A percentile compares a stretch with the other conserved stretches of the same genome.
Conservation (phyloP, 2,888 invertebrate genomes). For the Baronia brevicornis region DNA sequence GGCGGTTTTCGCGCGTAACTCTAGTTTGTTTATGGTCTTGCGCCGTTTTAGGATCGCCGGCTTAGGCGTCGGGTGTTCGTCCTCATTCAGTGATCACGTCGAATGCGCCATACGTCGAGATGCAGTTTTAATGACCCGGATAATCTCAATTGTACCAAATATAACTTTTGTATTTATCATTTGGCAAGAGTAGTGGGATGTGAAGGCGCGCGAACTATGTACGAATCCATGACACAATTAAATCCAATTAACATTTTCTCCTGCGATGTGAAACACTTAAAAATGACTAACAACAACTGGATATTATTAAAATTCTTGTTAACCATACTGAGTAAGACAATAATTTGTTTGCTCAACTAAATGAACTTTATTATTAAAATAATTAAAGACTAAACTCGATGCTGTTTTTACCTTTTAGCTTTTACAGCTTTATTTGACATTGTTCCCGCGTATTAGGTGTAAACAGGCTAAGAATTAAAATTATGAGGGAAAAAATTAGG, state of each 20-base stretch:
- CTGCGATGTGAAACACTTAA: slow-evolving; percentile 31
- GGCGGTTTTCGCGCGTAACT: slow-evolving; percentile 64
- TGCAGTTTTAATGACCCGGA: slow-evolving; percentile 63
- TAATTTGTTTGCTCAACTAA: too few relatives aligned
- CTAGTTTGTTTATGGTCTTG: slow-evolving; percentile 63
- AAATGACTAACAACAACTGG: slow-evolving; percentile 31
- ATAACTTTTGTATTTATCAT: slow-evolving; percentile 68
- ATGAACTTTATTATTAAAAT: too few relatives aligned
- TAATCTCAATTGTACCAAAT: slow-evolving; percentile 73
- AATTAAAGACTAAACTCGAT: too few relatives aligned
- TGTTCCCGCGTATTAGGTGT: too few relatives aligned
- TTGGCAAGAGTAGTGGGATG: slow-evolving; percentile 55
- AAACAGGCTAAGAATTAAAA: slow-evolving; percentile 7
- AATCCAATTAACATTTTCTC: slow-evolving; percentile 61
- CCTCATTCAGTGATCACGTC: slow-evolving; percentile 67
- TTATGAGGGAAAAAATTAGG: not conserved
- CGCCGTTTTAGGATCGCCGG: slow-evolving; percentile 65
- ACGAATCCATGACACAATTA: slow-evolving; percentile 49
- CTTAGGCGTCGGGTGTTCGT: slow-evolving; percentile 66
- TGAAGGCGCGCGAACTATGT: slow-evolving; percentile 26
- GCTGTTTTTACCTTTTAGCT: too few relatives aligned
- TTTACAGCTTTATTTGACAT: too few relatives aligned
- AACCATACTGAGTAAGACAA: too few relatives aligned
- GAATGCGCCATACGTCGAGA: slow-evolving; percentile 52
- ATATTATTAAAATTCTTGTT: too few relatives aligned